Evolutionary conservation across 2,113 vertebrate species (phyloP).

Genomic region (Mastomys natalensis): DNA sequence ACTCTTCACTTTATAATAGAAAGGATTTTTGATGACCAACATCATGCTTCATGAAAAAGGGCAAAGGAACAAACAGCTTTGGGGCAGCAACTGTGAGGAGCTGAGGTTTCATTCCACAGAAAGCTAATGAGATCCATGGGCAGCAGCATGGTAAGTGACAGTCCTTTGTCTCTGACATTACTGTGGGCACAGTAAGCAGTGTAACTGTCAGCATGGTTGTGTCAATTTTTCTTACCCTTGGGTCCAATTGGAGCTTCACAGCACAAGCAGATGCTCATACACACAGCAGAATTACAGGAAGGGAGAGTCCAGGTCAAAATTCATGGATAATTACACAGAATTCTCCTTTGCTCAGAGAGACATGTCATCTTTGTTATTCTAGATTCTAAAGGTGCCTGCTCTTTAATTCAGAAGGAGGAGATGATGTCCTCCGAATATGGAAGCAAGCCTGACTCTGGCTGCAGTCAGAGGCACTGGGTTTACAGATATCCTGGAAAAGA

Average conservation of each 20-base stretch:
- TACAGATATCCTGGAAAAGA: slow-evolving; percentile 12
- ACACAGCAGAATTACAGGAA: background rate
- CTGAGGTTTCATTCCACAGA: background rate
- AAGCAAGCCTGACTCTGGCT: background rate
- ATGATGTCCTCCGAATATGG: background rate
- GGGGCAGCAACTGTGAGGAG: background rate
- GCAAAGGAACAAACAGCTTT: background rate
- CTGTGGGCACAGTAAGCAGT: background rate
- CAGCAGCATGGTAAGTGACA: background rate
- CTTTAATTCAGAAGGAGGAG: background rate
- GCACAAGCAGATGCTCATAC: background rate
- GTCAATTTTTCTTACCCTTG: background rate
- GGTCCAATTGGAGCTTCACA: background rate
- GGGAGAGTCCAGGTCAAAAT: background rate
- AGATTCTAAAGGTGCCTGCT: background rate
- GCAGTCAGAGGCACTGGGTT: background rate
- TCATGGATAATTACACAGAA: background rate
- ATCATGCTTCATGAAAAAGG: background rate
- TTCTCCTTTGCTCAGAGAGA: background rate
- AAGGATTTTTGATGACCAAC: background rate
- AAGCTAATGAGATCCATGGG: background rate
- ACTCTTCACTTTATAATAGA: background rate
- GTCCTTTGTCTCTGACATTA: background rate
- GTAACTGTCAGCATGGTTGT: background rate
- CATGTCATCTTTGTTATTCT: background rate